Percentiles rank a stretch among this genome's conserved stretches.
These are phyloP conservation scores for Pollenia labialis DNA, from an alignment of 2,888 invertebrate genomes.

Conservation along the genomic window DNA sequence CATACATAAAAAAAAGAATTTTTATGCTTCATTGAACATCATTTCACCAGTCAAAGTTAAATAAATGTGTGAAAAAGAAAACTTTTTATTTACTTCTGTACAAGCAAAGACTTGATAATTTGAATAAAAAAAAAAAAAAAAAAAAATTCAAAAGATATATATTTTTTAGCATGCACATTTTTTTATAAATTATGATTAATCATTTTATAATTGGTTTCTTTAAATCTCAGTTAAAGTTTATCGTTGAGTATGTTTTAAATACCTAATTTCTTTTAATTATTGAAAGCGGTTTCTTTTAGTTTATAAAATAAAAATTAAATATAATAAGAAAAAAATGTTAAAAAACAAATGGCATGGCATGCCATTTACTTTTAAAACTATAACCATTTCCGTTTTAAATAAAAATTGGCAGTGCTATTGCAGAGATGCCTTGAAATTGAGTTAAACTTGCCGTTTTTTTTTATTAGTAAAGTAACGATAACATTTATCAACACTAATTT, in stretches of 20 bases:
- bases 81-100: constrained; percentile 12
- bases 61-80: constrained; percentile 63
- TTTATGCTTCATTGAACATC: constrained; percentile 65
- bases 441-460: too few species aligned
- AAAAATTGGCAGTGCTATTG: too few species aligned
- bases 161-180: neutral
- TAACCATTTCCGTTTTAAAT: too few species aligned
- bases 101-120: constrained; percentile 39
- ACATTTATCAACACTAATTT: too few species aligned
- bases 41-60: constrained; percentile 25
- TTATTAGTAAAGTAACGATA: too few species aligned
- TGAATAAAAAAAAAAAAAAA: constrained; percentile 21
- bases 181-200: constrained; percentile 14
- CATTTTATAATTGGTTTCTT: neutral
- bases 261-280: neutral
- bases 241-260: neutral
- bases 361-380: too few species aligned
- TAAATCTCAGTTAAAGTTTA: constrained; percentile 8
- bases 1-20: constrained; percentile 32
- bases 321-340: too few species aligned
- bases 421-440: too few species aligned
- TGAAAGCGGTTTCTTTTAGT: constrained; percentile 2
- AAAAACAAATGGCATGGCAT: too few species aligned
- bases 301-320: constrained; percentile 8
- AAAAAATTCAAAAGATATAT: neutral